phyloP scores from a whole-genome alignment of 2,888 invertebrate species.

The Macrophya annulata region DNA sequence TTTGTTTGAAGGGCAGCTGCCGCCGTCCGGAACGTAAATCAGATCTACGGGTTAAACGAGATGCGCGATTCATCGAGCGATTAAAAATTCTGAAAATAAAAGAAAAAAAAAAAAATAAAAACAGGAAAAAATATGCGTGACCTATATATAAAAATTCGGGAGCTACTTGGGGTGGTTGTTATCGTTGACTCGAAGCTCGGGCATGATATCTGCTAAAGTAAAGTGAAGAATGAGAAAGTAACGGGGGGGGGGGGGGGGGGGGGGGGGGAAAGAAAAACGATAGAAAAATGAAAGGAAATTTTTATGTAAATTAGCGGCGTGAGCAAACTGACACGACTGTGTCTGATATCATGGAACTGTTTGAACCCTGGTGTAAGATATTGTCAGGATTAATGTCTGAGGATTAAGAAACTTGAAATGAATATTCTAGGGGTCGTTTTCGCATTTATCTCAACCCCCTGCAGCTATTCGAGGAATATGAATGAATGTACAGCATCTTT shows the following conservation, averaged over 20 bases:
- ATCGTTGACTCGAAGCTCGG: neutral
- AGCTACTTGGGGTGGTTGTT: slow-evolving; percentile 8
- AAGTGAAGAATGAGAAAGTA: neutral
- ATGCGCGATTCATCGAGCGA: slow-evolving; percentile 16
- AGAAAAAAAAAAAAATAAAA: too few relatives aligned
- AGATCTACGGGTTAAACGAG: slow-evolving; percentile 13
- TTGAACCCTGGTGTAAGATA: slow-evolving; percentile 4
- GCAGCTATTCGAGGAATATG: neutral
- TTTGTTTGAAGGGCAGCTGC: slow-evolving; percentile 20
- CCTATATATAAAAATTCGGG: slow-evolving; percentile 12
- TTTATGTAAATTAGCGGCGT: slow-evolving; percentile 4
- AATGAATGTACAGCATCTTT: neutral
- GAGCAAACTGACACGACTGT: slow-evolving; percentile 1
- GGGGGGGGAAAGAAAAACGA: neutral
- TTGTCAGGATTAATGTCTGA: neutral
- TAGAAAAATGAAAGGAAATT: neutral
- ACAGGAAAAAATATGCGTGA: slow-evolving; percentile 2
- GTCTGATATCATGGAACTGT: neutral
- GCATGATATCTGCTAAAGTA: slow-evolving; percentile 4
- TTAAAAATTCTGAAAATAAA: slow-evolving; percentile 35
- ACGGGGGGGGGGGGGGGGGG: neutral
- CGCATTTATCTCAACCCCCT: neutral
- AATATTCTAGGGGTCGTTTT: neutral
- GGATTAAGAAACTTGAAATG: neutral
- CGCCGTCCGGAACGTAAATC: neutral